These are phyloP conservation scores for Drosophila nasuta DNA, from an alignment of 1,140 invertebrate genomes.

Conservation along the genomic window DNA sequence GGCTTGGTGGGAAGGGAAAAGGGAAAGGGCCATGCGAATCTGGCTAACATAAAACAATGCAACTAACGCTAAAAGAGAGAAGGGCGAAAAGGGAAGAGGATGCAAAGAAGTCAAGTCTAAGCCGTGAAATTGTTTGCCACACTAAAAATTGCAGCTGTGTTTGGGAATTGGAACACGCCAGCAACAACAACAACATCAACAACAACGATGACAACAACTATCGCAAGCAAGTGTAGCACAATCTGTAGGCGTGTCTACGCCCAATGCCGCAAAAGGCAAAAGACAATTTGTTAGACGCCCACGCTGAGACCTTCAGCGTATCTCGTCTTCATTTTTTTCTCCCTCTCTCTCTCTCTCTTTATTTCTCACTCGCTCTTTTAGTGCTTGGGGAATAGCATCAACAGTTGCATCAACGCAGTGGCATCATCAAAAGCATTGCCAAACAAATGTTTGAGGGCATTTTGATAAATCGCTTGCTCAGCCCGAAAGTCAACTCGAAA, in stretches of 20 bases:
- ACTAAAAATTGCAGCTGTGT: conserved; percentile 44
- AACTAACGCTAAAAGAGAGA: conserved; percentile 18
- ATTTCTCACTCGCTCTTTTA: neutral
- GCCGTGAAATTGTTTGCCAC: conserved; percentile 59
- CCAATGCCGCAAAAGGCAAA: conserved; percentile 20
- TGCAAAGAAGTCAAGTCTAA: conserved; percentile 38
- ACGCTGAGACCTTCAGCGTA: conserved; percentile 8
- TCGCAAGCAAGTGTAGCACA: conserved; percentile 35
- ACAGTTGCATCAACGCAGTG: conserved; percentile 17
- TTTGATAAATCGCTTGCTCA: conserved; percentile 24
- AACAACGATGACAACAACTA: conserved; percentile 23
- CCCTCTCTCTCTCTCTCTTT: neutral
- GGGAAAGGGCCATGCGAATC: conserved; percentile 48
- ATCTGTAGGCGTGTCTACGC: conserved; percentile 35
- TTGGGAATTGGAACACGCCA: conserved; percentile 43
- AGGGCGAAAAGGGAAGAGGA: neutral
- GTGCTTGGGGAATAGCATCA: conserved; percentile 3
- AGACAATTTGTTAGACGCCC: conserved; percentile 47
- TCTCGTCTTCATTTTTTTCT: neutral
- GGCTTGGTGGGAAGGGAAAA: neutral
- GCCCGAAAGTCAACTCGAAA: neutral
- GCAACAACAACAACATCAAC: conserved; percentile 14
- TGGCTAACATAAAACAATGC: conserved; percentile 71
- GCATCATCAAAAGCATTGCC: conserved; percentile 22
- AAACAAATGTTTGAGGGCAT: conserved; percentile 23